Percentiles rank a stretch among this genome's conserved stretches.
Evolutionary conservation across 2,113 vertebrate genomes (phyloP).

Genomic region (Natator depressus): DNA sequence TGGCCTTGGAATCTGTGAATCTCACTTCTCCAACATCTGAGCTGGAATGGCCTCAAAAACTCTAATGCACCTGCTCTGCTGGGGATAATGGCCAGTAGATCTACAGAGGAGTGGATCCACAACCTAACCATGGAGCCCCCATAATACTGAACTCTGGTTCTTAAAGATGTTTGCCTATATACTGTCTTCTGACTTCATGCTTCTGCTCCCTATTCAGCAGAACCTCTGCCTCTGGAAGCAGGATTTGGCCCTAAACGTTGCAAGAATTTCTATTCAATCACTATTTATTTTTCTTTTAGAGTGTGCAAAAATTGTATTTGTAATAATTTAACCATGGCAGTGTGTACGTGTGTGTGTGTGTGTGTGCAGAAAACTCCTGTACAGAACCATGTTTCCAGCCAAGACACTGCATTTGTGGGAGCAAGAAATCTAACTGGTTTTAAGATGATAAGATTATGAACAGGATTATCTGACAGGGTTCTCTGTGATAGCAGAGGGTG

Average conservation of each 20-base stretch:
- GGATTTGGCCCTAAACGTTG: not conserved
- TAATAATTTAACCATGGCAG: not conserved
- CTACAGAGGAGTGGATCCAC: not conserved
- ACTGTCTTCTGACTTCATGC: not conserved
- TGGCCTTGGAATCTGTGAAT: not conserved
- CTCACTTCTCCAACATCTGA: not conserved
- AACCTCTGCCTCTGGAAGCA: not conserved
- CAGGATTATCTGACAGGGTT: not conserved
- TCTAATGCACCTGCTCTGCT: not conserved
- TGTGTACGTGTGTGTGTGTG: not conserved
- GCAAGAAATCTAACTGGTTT: not conserved
- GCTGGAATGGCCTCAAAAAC: not conserved
- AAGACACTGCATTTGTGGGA: not conserved
- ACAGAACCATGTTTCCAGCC: not conserved
- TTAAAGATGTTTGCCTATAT: not conserved
- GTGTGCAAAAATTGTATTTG: not conserved
- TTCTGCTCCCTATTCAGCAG: not conserved
- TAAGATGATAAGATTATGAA: not conserved
- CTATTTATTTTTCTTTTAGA: not conserved
- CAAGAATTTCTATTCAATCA: not conserved
- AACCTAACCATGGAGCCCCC: not conserved
- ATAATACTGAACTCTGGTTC: not conserved
- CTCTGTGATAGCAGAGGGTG: not conserved
- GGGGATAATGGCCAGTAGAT: not conserved
- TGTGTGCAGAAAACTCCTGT: not conserved